Evolutionary conservation across 2,113 vertebrate genomes (phyloP).

Genomic region (Aphelocoma coerulescens): DNA sequence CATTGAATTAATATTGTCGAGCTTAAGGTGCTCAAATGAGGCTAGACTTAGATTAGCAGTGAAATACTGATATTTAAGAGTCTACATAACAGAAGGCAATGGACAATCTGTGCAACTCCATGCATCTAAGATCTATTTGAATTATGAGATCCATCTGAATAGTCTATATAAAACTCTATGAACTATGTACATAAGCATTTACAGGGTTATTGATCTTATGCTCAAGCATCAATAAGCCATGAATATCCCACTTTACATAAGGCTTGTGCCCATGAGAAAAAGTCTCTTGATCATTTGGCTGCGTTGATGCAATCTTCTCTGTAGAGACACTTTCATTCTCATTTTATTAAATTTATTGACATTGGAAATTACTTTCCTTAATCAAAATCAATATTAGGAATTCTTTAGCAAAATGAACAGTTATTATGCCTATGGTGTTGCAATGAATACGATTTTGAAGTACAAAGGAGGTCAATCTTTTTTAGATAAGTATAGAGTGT

Average conservation of each 20-base stretch:
- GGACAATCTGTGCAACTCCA: background rate
- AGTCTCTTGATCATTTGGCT: background rate
- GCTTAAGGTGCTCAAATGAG: background rate
- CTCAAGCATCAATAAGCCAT: background rate
- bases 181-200: background rate
- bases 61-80: background rate
- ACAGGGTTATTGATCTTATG: background rate
- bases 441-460: background rate
- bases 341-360: background rate
- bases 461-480: background rate
- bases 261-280: background rate
- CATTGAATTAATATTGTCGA: background rate
- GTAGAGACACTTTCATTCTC: background rate
- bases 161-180: background rate
- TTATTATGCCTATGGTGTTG: background rate
- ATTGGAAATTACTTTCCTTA: background rate
- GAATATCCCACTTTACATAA: background rate
- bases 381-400: background rate
- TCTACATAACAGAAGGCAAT: background rate
- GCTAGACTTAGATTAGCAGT: background rate
- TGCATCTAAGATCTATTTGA: background rate
- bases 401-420: background rate
- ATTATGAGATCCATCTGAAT: background rate
- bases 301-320: background rate
- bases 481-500: background rate